A percentile compares a stretch with the other conserved stretches of the same genome.
phyloP scores from a whole-genome alignment of 2,113 vertebrate genomes.

The Aegotheles bennettii region DNA sequence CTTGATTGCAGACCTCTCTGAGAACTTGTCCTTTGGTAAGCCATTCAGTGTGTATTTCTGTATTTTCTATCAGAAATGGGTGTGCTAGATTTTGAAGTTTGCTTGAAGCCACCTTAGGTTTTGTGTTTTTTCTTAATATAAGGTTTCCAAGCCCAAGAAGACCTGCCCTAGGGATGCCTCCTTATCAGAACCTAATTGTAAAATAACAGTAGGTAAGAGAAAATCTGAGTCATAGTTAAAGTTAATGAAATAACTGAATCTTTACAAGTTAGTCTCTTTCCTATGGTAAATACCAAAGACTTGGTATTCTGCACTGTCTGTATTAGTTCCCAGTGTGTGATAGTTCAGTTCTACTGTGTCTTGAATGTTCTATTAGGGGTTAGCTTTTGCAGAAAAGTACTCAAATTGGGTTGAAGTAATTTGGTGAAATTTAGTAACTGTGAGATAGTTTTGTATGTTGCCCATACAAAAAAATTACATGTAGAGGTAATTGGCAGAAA shows the following conservation, averaged over 20 bases:
- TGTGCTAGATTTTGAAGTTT: not conserved
- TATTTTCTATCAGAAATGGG: not conserved
- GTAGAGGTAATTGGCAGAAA: not conserved
- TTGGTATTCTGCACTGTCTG: not conserved
- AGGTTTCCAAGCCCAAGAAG: not conserved
- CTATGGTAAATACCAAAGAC: not conserved
- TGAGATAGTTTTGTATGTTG: not conserved
- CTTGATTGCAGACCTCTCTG: not conserved
- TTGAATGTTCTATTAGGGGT: not conserved
- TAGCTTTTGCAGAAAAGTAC: not conserved
- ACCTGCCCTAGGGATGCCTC: not conserved
- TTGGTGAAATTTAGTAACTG: not conserved
- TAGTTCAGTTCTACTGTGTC: not conserved
- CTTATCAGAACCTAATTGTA: not conserved
- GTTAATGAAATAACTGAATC: not conserved
- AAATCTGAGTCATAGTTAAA: not conserved
- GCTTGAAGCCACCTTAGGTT: not conserved
- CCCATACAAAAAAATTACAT: not conserved
- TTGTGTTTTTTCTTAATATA: not conserved
- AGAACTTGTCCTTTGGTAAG: not conserved
- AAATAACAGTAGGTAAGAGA: not conserved
- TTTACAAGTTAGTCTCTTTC: not conserved
- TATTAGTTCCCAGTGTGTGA: not conserved
- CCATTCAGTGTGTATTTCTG: not conserved
- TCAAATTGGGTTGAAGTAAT: not conserved